Evolutionary conservation across 1,140 invertebrate species (phyloP).

Genomic region (Parasteatoda tepidariorum): DNA sequence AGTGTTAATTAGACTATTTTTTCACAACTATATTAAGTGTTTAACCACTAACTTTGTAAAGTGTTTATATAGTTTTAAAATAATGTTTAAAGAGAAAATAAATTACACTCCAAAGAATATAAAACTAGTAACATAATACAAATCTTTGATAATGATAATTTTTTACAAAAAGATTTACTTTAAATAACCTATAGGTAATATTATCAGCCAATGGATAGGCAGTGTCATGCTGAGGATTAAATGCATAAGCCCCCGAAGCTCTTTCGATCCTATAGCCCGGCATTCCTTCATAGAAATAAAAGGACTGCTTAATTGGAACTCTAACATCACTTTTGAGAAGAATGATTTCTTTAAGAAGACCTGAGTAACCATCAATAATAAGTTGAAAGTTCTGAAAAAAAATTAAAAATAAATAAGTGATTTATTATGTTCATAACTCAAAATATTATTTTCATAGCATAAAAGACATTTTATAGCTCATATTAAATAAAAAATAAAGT

Average conservation of each 20-base stretch:
- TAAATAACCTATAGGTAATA: slow-evolving; percentile 63
- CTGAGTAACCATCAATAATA: slow-evolving; percentile 66
- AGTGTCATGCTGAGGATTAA: slow-evolving; percentile 62
- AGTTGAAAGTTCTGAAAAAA: slow-evolving; percentile 42
- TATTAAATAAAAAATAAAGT: too few relatives aligned
- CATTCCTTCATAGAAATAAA: slow-evolving; percentile 62
- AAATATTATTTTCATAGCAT: too few relatives aligned
- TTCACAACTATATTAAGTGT: too few relatives aligned
- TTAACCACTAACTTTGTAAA: too few relatives aligned
- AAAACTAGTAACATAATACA: too few relatives aligned
- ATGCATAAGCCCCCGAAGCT: slow-evolving; percentile 65
- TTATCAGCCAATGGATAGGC: slow-evolving; percentile 58
- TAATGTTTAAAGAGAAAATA: too few relatives aligned
- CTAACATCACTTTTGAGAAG: slow-evolving; percentile 59
- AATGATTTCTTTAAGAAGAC: slow-evolving; percentile 68
- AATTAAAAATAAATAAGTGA: neutral
- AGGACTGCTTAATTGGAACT: slow-evolving; percentile 60
- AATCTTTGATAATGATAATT: too few relatives aligned
- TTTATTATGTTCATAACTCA: neutral
- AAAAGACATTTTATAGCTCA: too few relatives aligned
- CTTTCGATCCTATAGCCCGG: slow-evolving; percentile 60
- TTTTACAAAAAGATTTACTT: slow-evolving; percentile 31
- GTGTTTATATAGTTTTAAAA: too few relatives aligned
- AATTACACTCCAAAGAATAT: too few relatives aligned
- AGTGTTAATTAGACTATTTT: too few relatives aligned